phyloP scores from a whole-genome alignment of 2,113 vertebrate species.

The Grallaria varia region DNA sequence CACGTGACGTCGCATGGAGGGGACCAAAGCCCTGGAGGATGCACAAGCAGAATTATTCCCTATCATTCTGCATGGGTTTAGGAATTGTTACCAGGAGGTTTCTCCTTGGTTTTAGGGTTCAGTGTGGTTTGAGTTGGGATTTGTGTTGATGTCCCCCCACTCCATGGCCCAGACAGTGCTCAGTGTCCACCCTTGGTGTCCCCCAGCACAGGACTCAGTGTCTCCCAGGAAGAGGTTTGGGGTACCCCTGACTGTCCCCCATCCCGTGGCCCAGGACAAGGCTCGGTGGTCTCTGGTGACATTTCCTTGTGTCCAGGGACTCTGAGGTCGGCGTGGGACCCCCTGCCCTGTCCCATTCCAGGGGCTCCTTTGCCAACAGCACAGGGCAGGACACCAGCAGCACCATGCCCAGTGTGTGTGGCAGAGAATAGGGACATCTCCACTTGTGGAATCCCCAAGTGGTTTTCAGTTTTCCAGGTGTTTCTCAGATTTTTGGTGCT shows the following conservation, averaged over 20 bases:
- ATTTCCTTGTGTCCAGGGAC: neutral
- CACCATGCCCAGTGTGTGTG: neutral
- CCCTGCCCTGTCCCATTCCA: neutral
- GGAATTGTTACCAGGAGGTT: neutral
- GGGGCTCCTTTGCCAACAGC: neutral
- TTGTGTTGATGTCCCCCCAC: neutral
- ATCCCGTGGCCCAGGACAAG: neutral
- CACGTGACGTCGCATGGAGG: neutral
- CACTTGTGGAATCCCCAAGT: neutral
- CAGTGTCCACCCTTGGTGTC: neutral
- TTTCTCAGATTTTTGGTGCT: neutral
- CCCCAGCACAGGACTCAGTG: neutral
- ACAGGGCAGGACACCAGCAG: neutral
- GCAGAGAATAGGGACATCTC: neutral
- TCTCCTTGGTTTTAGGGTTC: neutral
- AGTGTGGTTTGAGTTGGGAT: neutral
- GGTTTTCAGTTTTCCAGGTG: fast-evolving
- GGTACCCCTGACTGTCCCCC: neutral
- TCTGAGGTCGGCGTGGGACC: fast-evolving
- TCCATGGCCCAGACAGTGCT: no score
- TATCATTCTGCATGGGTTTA: fast-evolving
- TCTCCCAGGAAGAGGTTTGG: neutral
- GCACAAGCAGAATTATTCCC: neutral
- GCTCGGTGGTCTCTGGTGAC: fast-evolving
- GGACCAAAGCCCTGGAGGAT: neutral